Conservation (phyloP, 2,797 vertebrate genomes). For the Cyprinella venusta region DNA sequence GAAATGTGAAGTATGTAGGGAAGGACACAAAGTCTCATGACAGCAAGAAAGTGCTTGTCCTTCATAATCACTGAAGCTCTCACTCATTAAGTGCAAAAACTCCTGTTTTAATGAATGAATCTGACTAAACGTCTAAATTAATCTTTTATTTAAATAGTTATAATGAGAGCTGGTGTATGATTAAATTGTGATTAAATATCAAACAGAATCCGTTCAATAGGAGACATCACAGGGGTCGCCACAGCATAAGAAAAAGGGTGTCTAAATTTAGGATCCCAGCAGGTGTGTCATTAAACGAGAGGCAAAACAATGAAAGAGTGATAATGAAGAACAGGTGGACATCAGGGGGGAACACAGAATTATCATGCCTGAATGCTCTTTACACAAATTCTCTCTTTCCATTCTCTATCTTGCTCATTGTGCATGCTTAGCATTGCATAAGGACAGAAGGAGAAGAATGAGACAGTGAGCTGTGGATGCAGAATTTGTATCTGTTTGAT, state of each 20-base stretch:
- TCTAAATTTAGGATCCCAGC: constrained; percentile 37
- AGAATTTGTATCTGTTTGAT: constrained; percentile 10
- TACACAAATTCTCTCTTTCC: not conserved
- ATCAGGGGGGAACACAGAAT: constrained; percentile 5
- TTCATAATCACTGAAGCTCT: no score
- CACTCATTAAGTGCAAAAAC: not conserved
- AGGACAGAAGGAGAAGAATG: not conserved
- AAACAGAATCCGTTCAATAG: constrained; percentile 2
- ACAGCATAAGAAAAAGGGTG: not conserved
- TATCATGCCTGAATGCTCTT: constrained; percentile 29
- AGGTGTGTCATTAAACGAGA: constrained; percentile 32
- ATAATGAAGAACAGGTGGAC: constrained; percentile 42
- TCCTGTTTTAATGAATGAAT: not conserved
- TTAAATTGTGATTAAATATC: constrained; percentile 38
- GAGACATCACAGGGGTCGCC: constrained; percentile 14
- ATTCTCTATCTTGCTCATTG: not conserved
- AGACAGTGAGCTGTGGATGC: not conserved
- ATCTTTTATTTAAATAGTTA: not conserved
- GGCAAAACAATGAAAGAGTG: constrained; percentile 28
- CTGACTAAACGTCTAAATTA: not conserved
- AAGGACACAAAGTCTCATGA: no score
- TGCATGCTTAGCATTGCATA: not conserved
- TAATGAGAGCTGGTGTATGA: not conserved
- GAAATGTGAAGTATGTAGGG: no score
- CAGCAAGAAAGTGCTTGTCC: no score